Conservation (phyloP, 2,888 invertebrate species). For the Hypomecis atomaria region DNA sequence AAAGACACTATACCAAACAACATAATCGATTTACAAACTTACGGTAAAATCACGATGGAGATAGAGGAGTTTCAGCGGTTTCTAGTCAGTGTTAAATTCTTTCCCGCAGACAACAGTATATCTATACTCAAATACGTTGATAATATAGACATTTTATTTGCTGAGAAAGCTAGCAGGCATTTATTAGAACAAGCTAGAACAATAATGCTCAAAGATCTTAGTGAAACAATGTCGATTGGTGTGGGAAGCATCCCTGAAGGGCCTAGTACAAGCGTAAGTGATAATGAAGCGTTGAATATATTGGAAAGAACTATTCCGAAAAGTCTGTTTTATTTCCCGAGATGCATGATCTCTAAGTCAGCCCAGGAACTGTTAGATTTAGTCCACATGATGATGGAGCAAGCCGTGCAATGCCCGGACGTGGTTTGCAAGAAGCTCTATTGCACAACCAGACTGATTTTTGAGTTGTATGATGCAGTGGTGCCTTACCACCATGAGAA, state of each 20-base stretch:
- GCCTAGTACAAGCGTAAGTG: slow-evolving; percentile 27
- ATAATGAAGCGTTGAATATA: slow-evolving; percentile 67
- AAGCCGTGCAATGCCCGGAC: slow-evolving; percentile 86
- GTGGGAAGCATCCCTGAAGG: slow-evolving; percentile 71
- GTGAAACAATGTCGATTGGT: slow-evolving; percentile 87
- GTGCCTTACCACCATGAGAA: slow-evolving; percentile 92
- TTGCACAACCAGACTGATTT: slow-evolving; percentile 88
- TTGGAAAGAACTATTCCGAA: slow-evolving; percentile 74
- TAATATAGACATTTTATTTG: slow-evolving; percentile 90
- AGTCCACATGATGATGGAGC: slow-evolving; percentile 86
- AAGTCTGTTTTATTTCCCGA: slow-evolving; percentile 78
- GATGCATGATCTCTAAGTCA: slow-evolving; percentile 86
- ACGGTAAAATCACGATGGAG: slow-evolving; percentile 85
- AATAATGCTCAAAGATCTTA: slow-evolving; percentile 92
- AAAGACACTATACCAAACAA: slow-evolving; percentile 90
- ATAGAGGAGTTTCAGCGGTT: slow-evolving; percentile 87
- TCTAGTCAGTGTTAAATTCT: slow-evolving; percentile 85
- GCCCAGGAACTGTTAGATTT: slow-evolving; percentile 87
- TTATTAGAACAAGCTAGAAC: slow-evolving; percentile 87
- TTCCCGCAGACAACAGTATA: slow-evolving; percentile 77
- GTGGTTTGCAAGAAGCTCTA: slow-evolving; percentile 87
- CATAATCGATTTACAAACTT: slow-evolving; percentile 88
- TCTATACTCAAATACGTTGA: slow-evolving; percentile 88
- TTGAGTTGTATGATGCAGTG: slow-evolving; percentile 90
- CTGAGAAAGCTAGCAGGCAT: slow-evolving; percentile 90